Evolutionary conservation across 92 coral and sea anemone genomes (phyloP), one percentile per base, ranked within the genome.

Genomic region (Micromussa lordhowensis): DNA sequence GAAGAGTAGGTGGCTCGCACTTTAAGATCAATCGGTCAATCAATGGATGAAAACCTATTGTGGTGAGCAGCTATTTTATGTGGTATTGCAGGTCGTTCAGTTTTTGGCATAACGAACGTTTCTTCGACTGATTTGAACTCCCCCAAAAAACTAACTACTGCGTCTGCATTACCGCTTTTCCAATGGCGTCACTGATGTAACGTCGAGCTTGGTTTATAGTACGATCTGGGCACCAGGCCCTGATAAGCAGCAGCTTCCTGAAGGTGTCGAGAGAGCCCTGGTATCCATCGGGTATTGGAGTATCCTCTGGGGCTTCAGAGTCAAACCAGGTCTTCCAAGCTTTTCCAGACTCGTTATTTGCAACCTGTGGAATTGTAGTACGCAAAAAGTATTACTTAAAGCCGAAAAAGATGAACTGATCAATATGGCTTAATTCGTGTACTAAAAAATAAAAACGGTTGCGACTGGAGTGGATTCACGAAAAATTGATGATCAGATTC

Each of bases 321-420:
- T 98, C 99, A 75, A 98, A 98, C 99, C 99, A 98, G 21, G 95
- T 88, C 90, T 98, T 98, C 99, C 99, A 98, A 19, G 98, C 98
- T 78, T 96, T 98, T 1, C 89, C 89, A 11, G 89, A 86, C 93
- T 96, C 99, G 61, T 94, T 96, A 69, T 93, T 90, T 10, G 97
- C 89, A 75, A 97, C 95, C 97, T 96, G 70, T 18, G 81, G 73
- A 69, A 30, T 10, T 22, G 22, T 5, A 61, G 7, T 2, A 0
- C 73, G 24, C 26, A 19, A 44, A 44, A 44, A 0, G 8, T 13
- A 44, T 44, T 44, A 44, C 8, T 44, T 1, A 40, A 40, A 44
- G 51, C 9, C 51, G 10, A 1, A 13, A 8, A 9, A 44, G 51
- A 44, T 44, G 10, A 44, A 44, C 12, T 44, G 51, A 44, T 44